Conservation (phyloP, 2,888 invertebrate genomes). For the Neuroscelio doddi region DNA sequence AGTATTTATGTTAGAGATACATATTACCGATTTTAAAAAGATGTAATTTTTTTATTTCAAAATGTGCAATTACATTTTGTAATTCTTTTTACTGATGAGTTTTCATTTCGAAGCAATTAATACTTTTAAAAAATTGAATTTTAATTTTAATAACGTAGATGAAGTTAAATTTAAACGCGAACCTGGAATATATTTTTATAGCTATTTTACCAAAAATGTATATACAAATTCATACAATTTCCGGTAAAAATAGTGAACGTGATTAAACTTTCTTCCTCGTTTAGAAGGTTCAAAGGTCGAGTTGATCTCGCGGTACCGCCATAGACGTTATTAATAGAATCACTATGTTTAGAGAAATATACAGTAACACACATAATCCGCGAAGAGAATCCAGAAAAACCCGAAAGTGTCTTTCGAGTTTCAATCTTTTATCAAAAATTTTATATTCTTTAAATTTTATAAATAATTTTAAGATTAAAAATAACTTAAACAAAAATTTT, state of each 20-base stretch:
- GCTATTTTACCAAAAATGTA: not conserved
- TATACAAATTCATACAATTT: not conserved
- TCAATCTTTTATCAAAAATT: not conserved
- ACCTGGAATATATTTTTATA: not conserved
- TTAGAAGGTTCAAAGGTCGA: not conserved
- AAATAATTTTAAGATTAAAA: not conserved
- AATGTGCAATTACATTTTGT: too few relatives aligned
- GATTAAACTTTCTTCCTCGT: constrained; percentile 10
- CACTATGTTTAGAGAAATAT: constrained; percentile 40
- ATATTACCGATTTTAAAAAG: not conserved
- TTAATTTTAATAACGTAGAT: too few relatives aligned
- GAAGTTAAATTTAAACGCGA: too few relatives aligned
- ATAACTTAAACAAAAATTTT: too few relatives aligned
- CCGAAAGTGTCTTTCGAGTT: not conserved
- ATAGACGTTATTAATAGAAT: constrained; percentile 45
- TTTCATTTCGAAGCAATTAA: too few relatives aligned
- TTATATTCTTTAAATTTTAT: not conserved
- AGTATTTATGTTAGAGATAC: not conserved
- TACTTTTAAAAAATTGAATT: too few relatives aligned
- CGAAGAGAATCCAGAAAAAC: constrained; percentile 2
- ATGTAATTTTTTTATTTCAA: too few relatives aligned
- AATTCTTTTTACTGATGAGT: too few relatives aligned
- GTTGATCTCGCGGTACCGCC: not conserved
- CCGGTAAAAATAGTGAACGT: not conserved
- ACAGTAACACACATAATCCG: constrained; percentile 6